Conservation (phyloP, 2,888 invertebrate species). For the Drosophila vallismaia region DNA sequence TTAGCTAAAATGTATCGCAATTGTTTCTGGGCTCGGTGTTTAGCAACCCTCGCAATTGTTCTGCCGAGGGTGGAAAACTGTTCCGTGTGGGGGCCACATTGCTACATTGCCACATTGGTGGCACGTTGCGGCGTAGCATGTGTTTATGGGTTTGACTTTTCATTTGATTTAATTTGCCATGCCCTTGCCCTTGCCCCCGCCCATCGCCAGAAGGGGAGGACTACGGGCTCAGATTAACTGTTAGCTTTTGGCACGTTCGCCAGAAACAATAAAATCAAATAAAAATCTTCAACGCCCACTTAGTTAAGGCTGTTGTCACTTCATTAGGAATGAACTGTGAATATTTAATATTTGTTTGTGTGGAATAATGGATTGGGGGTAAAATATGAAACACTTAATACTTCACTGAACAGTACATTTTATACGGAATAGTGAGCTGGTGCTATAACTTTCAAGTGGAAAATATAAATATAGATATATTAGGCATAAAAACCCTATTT, state of each 20-base stretch:
- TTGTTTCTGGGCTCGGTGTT: constrained; percentile 66
- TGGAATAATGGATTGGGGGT: neutral
- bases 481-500: neutral
- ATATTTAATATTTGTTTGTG: constrained; percentile 22
- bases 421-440: constrained; percentile 1
- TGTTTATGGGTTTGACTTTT: constrained; percentile 77
- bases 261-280: constrained; percentile 78
- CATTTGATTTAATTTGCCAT: constrained; percentile 76
- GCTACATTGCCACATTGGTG: constrained; percentile 9
- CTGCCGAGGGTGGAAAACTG: constrained; percentile 26
- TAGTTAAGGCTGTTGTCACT: constrained; percentile 52
- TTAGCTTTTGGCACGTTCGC: constrained; percentile 71
- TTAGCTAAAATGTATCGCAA: constrained; percentile 72
- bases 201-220: constrained; percentile 29
- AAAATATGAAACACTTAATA: constrained; percentile 4
- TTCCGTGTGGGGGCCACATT: constrained; percentile 19
- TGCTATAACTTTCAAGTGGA: neutral
- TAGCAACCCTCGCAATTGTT: constrained; percentile 22
- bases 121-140: constrained; percentile 48
- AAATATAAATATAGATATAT: neutral
- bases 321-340: constrained; percentile 36
- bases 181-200: neutral
- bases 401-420: neutral
- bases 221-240: constrained; percentile 58
- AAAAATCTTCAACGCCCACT: constrained; percentile 73